phyloP scores from a whole-genome alignment of 2,113 vertebrate species.

The Chaetorhynchus papuensis region DNA sequence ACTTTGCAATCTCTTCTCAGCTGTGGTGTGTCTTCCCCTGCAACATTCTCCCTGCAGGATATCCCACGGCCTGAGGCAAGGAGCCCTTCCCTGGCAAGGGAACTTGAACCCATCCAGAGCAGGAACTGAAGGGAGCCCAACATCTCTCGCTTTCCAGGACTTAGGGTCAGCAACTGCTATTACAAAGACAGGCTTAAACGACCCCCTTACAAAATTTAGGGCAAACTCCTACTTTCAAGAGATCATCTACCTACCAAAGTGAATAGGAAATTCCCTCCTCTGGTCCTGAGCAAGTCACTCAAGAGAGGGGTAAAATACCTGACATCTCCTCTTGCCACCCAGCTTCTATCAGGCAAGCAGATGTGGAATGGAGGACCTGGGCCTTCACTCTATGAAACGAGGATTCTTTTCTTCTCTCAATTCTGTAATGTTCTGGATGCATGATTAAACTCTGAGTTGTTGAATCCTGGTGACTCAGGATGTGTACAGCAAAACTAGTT shows the following conservation, averaged over 20 bases:
- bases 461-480: not conserved
- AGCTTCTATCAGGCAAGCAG: not conserved
- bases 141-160: not conserved
- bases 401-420: not conserved
- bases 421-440: not conserved
- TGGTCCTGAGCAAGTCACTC: not conserved
- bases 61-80: not conserved
- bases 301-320: not conserved
- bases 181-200: not conserved
- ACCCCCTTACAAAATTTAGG: not conserved
- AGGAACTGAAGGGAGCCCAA: not conserved
- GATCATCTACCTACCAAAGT: not conserved
- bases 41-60: not conserved
- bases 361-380: not conserved
- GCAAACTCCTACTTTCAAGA: not conserved
- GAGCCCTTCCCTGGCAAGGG: not conserved
- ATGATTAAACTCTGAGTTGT: not conserved
- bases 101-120: not conserved
- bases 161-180: not conserved
- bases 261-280: not conserved
- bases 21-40: not conserved
- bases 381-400: not conserved
- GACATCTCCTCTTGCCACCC: not conserved
- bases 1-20: accelerated
- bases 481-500: not conserved